phyloP scores from a whole-genome alignment of 1,140 invertebrate genomes.

The Dysdera silvatica region DNA sequence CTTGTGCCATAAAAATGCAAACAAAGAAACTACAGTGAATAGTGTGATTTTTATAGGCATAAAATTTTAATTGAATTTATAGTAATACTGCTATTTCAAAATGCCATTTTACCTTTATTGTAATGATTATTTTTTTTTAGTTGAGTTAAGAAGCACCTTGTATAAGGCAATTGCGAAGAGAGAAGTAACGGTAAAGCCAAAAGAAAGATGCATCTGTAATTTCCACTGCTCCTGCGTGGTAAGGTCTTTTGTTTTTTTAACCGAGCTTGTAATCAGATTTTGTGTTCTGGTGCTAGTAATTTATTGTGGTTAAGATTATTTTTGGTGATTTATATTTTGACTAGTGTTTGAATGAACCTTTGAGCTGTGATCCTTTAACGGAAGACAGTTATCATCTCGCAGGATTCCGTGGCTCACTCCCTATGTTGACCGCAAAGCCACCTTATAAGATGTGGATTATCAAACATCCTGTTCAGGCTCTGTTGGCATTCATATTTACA shows the following conservation, averaged over 20 bases:
- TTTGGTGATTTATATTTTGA: background rate
- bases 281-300: too few species aligned
- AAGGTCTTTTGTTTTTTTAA: slow-evolving; percentile 1
- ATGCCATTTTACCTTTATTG: too few species aligned
- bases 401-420: slow-evolving; percentile 18
- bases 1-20: too few species aligned
- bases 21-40: too few species aligned
- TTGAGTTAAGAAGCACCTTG: background rate
- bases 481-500: background rate
- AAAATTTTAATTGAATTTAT: too few species aligned
- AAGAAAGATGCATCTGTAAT: slow-evolving; percentile 17
- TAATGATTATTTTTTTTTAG: slow-evolving; percentile 7
- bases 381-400: slow-evolving; percentile 14
- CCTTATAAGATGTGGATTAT: background rate
- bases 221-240: slow-evolving; percentile 20
- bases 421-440: slow-evolving; percentile 6
- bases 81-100: too few species aligned
- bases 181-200: slow-evolving; percentile 9
- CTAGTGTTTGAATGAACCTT: slow-evolving; percentile 14
- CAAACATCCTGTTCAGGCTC: background rate
- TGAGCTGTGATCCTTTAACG: background rate
- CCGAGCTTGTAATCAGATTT: too few species aligned
- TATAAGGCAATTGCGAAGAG: slow-evolving; percentile 13
- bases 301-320: too few species aligned
- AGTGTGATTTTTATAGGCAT: too few species aligned